Evolutionary conservation across 1,140 invertebrate genomes (phyloP).

Genomic region (Drosophila ambigua): DNA sequence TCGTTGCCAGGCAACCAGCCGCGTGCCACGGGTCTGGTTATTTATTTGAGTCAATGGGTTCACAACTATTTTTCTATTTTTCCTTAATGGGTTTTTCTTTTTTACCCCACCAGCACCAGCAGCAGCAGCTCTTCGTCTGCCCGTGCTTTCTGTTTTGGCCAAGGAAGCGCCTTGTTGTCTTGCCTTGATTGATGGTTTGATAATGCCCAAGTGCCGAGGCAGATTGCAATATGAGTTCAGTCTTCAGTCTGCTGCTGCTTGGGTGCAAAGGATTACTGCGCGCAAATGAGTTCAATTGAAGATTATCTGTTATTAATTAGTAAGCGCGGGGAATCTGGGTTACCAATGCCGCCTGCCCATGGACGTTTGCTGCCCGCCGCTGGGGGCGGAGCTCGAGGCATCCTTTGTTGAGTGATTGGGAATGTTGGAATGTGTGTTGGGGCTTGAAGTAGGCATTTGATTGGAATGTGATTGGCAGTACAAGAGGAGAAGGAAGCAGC

Average conservation of each 20-base stretch:
- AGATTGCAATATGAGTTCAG: slow-evolving; percentile 19
- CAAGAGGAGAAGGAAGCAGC: background rate
- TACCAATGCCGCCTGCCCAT: background rate
- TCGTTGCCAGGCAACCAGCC: slow-evolving; percentile 20
- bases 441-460: background rate
- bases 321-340: slow-evolving; percentile 27
- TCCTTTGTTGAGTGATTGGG: slow-evolving; percentile 13
- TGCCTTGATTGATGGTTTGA: slow-evolving; percentile 75
- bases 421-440: slow-evolving; percentile 18
- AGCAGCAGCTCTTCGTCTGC: background rate
- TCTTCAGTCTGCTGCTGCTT: slow-evolving; percentile 30
- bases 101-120: slow-evolving; percentile 1
- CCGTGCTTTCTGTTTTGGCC: slow-evolving; percentile 27
- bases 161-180: slow-evolving; percentile 72
- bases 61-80: slow-evolving; percentile 79
- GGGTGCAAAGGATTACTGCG: slow-evolving; percentile 27
- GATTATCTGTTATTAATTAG: slow-evolving; percentile 55
- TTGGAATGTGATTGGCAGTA: background rate
- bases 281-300: slow-evolving; percentile 49
- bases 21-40: slow-evolving; percentile 58
- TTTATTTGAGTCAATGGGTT: slow-evolving; percentile 82
- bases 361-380: slow-evolving; percentile 17
- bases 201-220: slow-evolving; percentile 64
- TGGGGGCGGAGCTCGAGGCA: slow-evolving; percentile 23
- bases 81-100: slow-evolving; percentile 68